A percentile compares a stretch with the other conserved stretches of the same genome.
Evolutionary conservation across 2,113 vertebrate genomes (phyloP).

Genomic region (Eulacestoma nigropectus): DNA sequence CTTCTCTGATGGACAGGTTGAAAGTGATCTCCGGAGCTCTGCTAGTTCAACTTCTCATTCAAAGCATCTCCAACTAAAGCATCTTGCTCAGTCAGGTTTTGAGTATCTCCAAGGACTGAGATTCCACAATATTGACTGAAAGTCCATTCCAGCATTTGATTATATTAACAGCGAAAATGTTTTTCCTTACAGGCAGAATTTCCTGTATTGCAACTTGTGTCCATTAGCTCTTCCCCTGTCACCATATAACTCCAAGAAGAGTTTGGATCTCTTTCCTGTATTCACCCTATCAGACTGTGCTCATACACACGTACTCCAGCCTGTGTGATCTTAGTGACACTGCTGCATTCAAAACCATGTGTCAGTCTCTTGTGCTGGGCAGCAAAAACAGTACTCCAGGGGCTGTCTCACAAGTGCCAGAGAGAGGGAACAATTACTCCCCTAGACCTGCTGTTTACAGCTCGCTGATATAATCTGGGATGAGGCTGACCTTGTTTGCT

Average conservation of each 20-base stretch:
- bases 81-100: not conserved
- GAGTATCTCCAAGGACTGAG: not conserved
- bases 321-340: not conserved
- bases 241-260: not conserved
- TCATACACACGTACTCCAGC: not conserved
- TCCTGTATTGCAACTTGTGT: not conserved
- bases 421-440: not conserved
- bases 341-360: not conserved
- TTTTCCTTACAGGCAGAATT: not conserved
- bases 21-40: not conserved
- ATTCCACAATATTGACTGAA: not conserved
- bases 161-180: not conserved
- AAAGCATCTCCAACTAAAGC: not conserved
- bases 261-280: not conserved
- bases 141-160: not conserved
- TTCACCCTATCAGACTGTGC: rapidly evolving
- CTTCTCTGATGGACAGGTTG: not conserved
- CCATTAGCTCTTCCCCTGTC: not conserved
- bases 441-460: not conserved
- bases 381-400: not conserved
- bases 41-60: not conserved
- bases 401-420: not conserved
- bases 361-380: not conserved
- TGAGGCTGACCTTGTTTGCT: not conserved
- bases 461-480: not conserved